Conservation (phyloP, 2,888 invertebrate genomes). For the Plagodis dolabraria region DNA sequence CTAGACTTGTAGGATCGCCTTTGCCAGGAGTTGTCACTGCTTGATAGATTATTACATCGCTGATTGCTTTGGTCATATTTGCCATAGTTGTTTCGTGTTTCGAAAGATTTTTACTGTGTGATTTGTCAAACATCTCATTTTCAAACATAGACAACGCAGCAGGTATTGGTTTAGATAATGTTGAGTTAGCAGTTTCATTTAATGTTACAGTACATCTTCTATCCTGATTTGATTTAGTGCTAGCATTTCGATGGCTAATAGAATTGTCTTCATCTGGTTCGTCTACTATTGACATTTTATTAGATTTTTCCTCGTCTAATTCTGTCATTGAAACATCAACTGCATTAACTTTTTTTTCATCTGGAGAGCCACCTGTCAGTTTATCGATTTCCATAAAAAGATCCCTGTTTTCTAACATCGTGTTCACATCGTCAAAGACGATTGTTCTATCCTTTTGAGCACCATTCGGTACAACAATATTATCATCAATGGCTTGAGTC, state of each 20-base stretch:
- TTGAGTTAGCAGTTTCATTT: slow-evolving; percentile 1
- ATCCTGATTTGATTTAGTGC: neutral
- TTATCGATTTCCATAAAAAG: slow-evolving; percentile 17
- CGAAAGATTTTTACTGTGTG: neutral
- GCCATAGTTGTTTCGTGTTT: neutral
- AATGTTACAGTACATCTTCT: neutral
- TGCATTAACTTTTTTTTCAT: slow-evolving; percentile 1
- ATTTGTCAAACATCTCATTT: slow-evolving; percentile 4
- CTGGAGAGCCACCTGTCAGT: neutral
- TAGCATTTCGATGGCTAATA: slow-evolving; percentile 1
- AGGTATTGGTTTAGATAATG: slow-evolving; percentile 20
- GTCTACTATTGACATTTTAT: slow-evolving; percentile 1
- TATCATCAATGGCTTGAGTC: slow-evolving; percentile 32
- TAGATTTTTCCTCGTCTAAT: neutral
- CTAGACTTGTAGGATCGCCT: slow-evolving; percentile 12
- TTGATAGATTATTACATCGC: slow-evolving; percentile 43
- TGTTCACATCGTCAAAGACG: slow-evolving; percentile 2
- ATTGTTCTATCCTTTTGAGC: slow-evolving; percentile 2
- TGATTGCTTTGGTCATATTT: slow-evolving; percentile 2
- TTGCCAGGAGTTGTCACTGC: slow-evolving; percentile 27
- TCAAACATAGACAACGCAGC: slow-evolving; percentile 1
- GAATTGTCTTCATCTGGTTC: neutral
- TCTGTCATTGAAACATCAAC: slow-evolving; percentile 24
- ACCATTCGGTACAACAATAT: slow-evolving; percentile 13
- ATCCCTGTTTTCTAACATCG: slow-evolving; percentile 12